Evolutionary conservation across 2,113 vertebrate species (phyloP).

Genomic region (Rhipidura dahli): DNA sequence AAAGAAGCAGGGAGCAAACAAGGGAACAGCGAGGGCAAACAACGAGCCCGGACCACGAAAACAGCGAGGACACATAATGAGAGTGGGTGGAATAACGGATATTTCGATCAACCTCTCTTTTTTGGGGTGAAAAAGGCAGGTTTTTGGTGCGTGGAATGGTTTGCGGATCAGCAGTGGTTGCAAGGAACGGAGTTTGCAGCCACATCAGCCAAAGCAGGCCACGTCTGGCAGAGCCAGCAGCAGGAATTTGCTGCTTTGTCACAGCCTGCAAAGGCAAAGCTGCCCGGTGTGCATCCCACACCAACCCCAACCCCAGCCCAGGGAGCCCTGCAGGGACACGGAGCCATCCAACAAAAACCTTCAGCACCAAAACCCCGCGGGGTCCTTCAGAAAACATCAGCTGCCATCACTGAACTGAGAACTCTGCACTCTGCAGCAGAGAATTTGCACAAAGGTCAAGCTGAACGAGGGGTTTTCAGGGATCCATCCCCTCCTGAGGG

Average conservation of each 20-base stretch:
- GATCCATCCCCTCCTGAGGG: not conserved
- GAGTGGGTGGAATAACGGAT: rapidly evolving
- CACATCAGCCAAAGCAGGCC: rapidly evolving
- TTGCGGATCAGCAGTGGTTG: not conserved
- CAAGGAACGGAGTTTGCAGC: rapidly evolving
- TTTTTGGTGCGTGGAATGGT: rapidly evolving
- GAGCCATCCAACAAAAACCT: not conserved
- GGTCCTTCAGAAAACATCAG: not conserved
- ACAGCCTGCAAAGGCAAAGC: not conserved
- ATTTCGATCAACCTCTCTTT: not conserved
- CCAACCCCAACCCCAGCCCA: not conserved
- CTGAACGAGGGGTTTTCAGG: not conserved
- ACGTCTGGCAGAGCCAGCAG: not conserved
- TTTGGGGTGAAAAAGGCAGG: not conserved
- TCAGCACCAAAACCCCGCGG: rapidly evolving
- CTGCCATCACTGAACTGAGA: not conserved
- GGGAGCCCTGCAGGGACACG: not conserved
- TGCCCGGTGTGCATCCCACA: rapidly evolving
- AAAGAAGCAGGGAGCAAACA: not conserved
- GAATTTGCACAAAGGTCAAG: not conserved
- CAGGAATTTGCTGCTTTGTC: not conserved
- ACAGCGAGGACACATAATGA: not conserved
- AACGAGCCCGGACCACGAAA: not conserved
- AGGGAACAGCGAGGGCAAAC: not conserved
- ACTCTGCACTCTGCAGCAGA: rapidly evolving